Percentiles rank a stretch among this genome's conserved stretches.
Conservation (phyloP, 2,888 invertebrate species). For the Brachyopa scutellaris region DNA sequence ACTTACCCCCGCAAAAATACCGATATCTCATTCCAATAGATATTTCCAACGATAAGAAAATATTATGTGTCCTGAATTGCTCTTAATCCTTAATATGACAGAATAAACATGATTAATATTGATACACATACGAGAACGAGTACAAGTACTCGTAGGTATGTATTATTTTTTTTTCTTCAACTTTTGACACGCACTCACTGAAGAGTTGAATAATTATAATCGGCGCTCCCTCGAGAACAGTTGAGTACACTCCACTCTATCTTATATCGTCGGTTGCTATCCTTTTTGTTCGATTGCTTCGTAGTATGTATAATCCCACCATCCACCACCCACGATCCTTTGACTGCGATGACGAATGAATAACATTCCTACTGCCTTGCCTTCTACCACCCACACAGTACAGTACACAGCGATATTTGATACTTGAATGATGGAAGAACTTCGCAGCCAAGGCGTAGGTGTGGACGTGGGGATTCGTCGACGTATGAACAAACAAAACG, state of each 20-base stretch:
- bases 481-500: slow-evolving; percentile 23
- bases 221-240: background rate
- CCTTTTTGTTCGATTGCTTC: slow-evolving; percentile 11
- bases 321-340: too few species aligned
- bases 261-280: slow-evolving; percentile 8
- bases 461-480: background rate
- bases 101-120: slow-evolving; percentile 27
- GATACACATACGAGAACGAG: slow-evolving; percentile 19
- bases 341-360: slow-evolving; percentile 21
- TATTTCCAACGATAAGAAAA: background rate
- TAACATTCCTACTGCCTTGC: background rate
- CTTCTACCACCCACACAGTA: background rate
- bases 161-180: background rate
- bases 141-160: too few species aligned
- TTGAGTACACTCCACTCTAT: background rate
- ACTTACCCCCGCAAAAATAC: too few species aligned
- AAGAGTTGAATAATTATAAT: slow-evolving; percentile 25
- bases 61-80: background rate
- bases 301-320: slow-evolving; percentile 1
- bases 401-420: slow-evolving; percentile 14
- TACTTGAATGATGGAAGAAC: slow-evolving; percentile 16
- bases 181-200: background rate
- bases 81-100: slow-evolving; percentile 2
- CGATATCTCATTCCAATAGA: too few species aligned
- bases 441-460: background rate